Evolutionary conservation across 2,888 invertebrate genomes (phyloP).

Genomic region (Ophion costatus): DNA sequence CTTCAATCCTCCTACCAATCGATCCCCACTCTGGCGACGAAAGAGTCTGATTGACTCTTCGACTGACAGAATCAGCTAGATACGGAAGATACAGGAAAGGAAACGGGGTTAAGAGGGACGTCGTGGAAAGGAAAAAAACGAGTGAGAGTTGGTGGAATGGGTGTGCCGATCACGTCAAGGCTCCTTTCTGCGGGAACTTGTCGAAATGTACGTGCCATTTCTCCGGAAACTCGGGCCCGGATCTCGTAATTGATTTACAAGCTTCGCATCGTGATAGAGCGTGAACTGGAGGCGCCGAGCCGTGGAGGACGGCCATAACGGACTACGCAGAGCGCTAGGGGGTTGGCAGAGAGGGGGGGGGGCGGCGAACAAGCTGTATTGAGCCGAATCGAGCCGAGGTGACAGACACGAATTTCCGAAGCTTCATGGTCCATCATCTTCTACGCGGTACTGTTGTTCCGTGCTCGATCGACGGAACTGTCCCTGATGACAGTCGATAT

Average conservation of each 20-base stretch:
- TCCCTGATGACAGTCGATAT: conserved; percentile 35
- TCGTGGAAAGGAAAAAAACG: conserved; percentile 1
- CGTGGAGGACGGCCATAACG: conserved; percentile 33
- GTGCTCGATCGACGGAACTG: conserved; percentile 7
- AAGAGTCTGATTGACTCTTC: neutral
- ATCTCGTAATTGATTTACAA: conserved; percentile 83
- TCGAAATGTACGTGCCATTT: conserved; percentile 80
- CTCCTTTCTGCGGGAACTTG: conserved; percentile 73
- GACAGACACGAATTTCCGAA: conserved; percentile 36
- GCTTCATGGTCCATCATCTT: conserved; percentile 23
- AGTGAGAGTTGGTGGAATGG: conserved; percentile 70
- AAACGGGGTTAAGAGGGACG: neutral
- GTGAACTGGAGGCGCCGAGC: conserved; percentile 50
- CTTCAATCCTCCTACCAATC: neutral
- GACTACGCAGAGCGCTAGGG: neutral
- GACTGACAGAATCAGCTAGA: conserved; percentile 14
- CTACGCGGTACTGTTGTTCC: conserved; percentile 2
- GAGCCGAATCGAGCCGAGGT: conserved; percentile 22
- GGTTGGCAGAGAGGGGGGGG: neutral
- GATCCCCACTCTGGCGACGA: conserved; percentile 11
- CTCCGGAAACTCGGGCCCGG: conserved; percentile 74
- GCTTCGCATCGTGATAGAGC: conserved; percentile 74
- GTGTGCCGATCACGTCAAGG: conserved; percentile 82
- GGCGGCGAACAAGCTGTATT: conserved; percentile 26
- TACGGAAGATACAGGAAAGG: neutral